These are phyloP conservation scores for Rhaphigaster nebulosa DNA, from an alignment of 2,888 invertebrate genomes.

Conservation along the genomic window DNA sequence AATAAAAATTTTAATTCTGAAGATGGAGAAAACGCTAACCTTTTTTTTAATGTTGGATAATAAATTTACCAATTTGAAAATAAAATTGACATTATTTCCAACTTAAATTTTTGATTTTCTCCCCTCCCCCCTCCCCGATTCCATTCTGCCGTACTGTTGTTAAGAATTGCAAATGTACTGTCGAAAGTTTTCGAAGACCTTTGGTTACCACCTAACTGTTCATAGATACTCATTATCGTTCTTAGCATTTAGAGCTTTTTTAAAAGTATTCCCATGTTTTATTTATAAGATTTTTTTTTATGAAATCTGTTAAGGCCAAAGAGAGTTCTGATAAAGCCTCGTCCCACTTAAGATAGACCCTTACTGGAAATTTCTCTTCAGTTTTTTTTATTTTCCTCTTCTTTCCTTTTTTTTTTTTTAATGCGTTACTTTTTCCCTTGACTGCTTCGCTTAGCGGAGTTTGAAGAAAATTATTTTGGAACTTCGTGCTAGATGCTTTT, in stretches of 20 bases:
- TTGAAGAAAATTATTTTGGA: not conserved
- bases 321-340: not conserved
- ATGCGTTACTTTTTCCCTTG: not conserved
- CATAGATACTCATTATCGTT: not conserved
- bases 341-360: slow-evolving; percentile 2
- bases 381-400: not conserved
- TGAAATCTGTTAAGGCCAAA: not conserved
- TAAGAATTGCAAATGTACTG: not conserved
- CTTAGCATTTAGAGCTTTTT: not conserved
- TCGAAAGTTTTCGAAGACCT: not conserved
- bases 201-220: not conserved
- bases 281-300: not conserved
- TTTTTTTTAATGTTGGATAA: too few relatives aligned
- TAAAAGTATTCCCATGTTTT: not conserved
- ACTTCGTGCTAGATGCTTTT: not conserved
- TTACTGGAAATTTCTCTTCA: slow-evolving; percentile 11
- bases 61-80: too few relatives aligned
- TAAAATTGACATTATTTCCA: too few relatives aligned
- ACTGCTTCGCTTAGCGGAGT: not conserved
- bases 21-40: too few relatives aligned
- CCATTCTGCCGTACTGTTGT: not conserved
- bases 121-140: too few relatives aligned
- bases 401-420: not conserved
- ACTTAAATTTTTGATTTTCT: too few relatives aligned
- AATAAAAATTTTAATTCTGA: too few relatives aligned